phyloP scores from a whole-genome alignment of 2,113 vertebrate genomes.

The Nothoprocta perdicaria region DNA sequence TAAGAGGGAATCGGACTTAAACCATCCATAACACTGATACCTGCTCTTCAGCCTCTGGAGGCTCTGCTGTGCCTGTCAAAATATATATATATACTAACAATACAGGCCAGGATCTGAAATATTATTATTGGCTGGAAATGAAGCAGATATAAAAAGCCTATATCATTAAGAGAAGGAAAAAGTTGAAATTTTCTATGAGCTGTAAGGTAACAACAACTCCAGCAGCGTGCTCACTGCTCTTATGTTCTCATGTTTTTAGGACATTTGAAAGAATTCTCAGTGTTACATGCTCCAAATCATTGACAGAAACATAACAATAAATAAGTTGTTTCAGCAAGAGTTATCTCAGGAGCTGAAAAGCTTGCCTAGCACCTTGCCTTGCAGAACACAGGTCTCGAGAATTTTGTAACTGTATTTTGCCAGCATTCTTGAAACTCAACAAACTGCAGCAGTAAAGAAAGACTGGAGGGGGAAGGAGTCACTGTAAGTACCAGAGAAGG shows the following conservation, averaged over 20 bases:
- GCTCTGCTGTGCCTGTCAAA: background rate
- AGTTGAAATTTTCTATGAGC: conserved; percentile 9
- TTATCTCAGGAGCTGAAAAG: background rate
- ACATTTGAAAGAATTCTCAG: conserved; percentile 1
- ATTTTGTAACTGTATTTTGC: background rate
- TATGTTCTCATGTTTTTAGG: background rate
- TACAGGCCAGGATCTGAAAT: background rate
- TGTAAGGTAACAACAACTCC: background rate
- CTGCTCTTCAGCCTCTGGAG: background rate
- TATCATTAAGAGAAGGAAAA: background rate
- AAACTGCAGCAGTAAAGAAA: background rate
- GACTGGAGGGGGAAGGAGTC: background rate
- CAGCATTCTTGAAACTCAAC: background rate
- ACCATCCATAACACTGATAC: background rate
- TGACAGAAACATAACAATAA: background rate
- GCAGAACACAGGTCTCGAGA: conserved; percentile 5
- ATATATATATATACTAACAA: background rate
- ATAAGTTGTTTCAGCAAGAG: background rate
- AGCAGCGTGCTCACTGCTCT: background rate
- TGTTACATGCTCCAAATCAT: background rate
- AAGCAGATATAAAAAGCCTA: background rate
- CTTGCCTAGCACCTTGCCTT: conserved; percentile 39
- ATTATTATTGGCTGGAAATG: background rate
- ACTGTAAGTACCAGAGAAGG: background rate
- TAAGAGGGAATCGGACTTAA: background rate